Evolutionary conservation across 2,888 invertebrate genomes (phyloP), one percentile per base, ranked within the genome.

Genomic region (Coenonympha arcania): DNA sequence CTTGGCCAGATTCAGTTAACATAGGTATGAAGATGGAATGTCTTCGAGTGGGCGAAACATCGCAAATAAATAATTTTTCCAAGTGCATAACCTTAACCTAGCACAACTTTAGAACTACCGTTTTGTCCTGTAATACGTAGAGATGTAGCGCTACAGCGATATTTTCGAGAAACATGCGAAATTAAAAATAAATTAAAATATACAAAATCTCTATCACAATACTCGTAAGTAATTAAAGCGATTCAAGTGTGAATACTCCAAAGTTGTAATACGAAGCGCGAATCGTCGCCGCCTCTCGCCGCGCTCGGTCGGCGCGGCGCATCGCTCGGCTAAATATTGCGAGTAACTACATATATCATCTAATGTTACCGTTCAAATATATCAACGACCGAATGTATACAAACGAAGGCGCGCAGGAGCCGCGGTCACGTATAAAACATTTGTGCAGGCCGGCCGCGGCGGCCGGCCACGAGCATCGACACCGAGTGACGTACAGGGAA

Each of bases 191-290:
- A 86, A 85, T 86, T 85, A 86, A 82, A 85, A 84, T 85, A 86
- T 85, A 86, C 85, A 86, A 85, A 61, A 86, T 84, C 84, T 86
- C 86, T 86, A 86, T 85, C 86, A 85, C 86, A 86, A 86, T 85
- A 85, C 85, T 85, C 83, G 86, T 85, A 86, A 85, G 85, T 85
- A 86, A 85, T 85, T 86, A 85, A 86, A 86, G 86, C 86, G 75
- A 85, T 83, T 81, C 82, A 82, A 79, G 76, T 83, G 84, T 85
- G 84, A 85, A 85, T 83, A 83, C 83, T 84, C 82, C 82, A 79
- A 81, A 71, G 76, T 80, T 74, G 80, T 76, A 76, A 79, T 78
- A 75, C 70, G 71, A 76, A 76, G 79, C 79, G 76, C 49, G 69
- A 33, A 33, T 26, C 39, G 19, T 22, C 43, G 64, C 65, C 68